Conservation (phyloP, 2,888 invertebrate species). For the Drosophila ezoana region DNA sequence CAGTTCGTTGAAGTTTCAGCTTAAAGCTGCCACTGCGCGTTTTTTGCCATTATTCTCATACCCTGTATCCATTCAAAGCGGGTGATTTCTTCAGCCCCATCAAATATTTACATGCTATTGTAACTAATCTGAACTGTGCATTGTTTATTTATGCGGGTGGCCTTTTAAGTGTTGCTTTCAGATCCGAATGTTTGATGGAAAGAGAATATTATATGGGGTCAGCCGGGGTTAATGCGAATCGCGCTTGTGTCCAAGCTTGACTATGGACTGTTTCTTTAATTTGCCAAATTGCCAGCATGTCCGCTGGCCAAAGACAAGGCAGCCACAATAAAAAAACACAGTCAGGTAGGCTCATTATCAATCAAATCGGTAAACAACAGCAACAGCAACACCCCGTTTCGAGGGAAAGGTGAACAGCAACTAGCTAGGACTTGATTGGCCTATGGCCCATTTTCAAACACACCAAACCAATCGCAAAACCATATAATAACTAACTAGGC, state of each 20-base stretch:
- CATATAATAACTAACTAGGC: neutral
- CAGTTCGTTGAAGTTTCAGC: slow-evolving; percentile 21
- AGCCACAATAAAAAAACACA: slow-evolving; percentile 2
- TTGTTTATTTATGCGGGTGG: neutral
- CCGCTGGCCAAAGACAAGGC: slow-evolving; percentile 18
- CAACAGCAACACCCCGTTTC: slow-evolving; percentile 15
- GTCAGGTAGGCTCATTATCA: slow-evolving; percentile 29
- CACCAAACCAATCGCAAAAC: neutral
- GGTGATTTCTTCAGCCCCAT: no score
- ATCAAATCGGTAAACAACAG: slow-evolving; percentile 28
- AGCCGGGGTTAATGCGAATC: no score
- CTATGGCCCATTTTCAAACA: neutral
- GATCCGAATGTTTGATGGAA: no score
- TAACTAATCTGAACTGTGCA: neutral
- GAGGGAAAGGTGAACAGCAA: neutral
- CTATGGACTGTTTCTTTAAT: slow-evolving; percentile 42
- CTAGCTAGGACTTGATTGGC: neutral
- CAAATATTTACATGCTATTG: neutral
- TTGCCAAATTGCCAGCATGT: slow-evolving; percentile 53
- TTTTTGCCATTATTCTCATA: slow-evolving; percentile 5
- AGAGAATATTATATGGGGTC: no score
- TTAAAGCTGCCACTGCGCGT: slow-evolving; percentile 7
- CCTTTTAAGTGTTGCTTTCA: neutral
- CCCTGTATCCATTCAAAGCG: neutral
- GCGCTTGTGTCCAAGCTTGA: neutral